Conservation (phyloP, 2,888 invertebrate species). For the Euplagia quadripunctaria region DNA sequence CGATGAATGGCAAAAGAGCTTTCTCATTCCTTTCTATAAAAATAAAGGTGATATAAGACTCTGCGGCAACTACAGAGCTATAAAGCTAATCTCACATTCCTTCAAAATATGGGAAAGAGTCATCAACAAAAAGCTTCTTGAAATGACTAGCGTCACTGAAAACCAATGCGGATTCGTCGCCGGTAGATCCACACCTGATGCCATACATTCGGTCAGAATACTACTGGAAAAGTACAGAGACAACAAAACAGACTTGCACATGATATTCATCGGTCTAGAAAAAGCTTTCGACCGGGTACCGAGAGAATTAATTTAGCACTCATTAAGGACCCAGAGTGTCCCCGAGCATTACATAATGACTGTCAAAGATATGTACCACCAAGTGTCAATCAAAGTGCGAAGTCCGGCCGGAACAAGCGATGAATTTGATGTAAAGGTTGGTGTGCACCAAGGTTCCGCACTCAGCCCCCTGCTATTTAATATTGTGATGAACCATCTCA, state of each 20-base stretch:
- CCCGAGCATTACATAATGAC: no score
- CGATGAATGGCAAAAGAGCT: slow-evolving; percentile 3
- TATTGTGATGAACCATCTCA: no score
- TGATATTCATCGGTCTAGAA: no score
- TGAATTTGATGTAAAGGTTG: not conserved
- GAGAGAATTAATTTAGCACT: no score
- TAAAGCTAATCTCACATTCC: slow-evolving; percentile 21
- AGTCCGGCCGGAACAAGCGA: not conserved
- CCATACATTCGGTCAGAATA: no score
- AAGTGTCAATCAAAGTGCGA: not conserved
- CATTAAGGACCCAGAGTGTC: no score
- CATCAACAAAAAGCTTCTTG: slow-evolving; percentile 13
- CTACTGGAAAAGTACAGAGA: no score
- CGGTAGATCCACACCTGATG: not conserved
- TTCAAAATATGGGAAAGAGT: slow-evolving; percentile 20
- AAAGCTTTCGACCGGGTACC: no score
- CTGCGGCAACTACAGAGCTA: slow-evolving; percentile 22
- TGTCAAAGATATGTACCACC: slow-evolving; percentile 11
- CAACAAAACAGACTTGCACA: no score
- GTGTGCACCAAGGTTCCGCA: no score
- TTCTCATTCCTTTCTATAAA: slow-evolving; percentile 2
- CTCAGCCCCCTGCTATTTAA: no score
- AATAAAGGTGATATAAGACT: slow-evolving; percentile 15
- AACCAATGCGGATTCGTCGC: slow-evolving; percentile 10
- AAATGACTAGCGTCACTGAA: not conserved